These are phyloP conservation scores for Dinomys branickii DNA, from an alignment of 2,113 vertebrate genomes.

Conservation along the genomic window DNA sequence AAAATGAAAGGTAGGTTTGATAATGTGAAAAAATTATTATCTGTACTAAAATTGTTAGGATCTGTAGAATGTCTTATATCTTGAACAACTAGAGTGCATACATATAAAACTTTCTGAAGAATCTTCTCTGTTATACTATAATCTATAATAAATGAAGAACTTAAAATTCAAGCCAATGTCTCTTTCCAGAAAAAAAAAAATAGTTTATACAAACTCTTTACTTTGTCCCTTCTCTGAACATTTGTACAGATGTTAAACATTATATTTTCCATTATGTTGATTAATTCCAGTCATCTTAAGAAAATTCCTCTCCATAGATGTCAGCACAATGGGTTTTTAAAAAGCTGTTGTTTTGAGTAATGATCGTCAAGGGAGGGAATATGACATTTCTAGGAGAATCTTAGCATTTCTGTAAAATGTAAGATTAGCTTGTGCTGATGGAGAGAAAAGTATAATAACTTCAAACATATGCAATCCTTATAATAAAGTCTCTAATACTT, in stretches of 20 bases:
- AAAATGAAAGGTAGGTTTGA: neutral
- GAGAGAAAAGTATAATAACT: slow-evolving; percentile 70
- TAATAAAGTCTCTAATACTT: slow-evolving; percentile 78
- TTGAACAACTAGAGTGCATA: neutral
- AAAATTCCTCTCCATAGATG: slow-evolving; percentile 60
- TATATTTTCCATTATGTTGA: slow-evolving; percentile 51
- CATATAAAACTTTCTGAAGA: neutral
- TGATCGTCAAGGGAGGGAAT: slow-evolving; percentile 70
- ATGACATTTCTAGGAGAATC: slow-evolving; percentile 78
- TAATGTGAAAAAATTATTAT: neutral
- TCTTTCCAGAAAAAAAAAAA: neutral
- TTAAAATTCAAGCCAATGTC: slow-evolving; percentile 15
- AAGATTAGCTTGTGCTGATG: slow-evolving; percentile 68
- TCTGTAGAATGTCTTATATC: neutral
- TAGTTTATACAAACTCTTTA: neutral
- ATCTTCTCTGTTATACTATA: neutral
- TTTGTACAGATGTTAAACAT: slow-evolving; percentile 67
- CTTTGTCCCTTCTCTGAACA: slow-evolving; percentile 35
- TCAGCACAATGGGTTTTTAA: slow-evolving; percentile 70
- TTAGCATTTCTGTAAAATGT: slow-evolving; percentile 62
- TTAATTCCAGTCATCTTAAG: slow-evolving; percentile 70
- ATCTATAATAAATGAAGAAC: neutral
- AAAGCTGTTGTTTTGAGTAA: slow-evolving; percentile 79
- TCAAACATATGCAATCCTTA: slow-evolving; percentile 78
- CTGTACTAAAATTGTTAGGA: neutral